A percentile compares a stretch with the other conserved stretches of the same genome.
phyloP scores from a whole-genome alignment of 2,797 vertebrate species.

The Enteromius afrohamiltoni region DNA sequence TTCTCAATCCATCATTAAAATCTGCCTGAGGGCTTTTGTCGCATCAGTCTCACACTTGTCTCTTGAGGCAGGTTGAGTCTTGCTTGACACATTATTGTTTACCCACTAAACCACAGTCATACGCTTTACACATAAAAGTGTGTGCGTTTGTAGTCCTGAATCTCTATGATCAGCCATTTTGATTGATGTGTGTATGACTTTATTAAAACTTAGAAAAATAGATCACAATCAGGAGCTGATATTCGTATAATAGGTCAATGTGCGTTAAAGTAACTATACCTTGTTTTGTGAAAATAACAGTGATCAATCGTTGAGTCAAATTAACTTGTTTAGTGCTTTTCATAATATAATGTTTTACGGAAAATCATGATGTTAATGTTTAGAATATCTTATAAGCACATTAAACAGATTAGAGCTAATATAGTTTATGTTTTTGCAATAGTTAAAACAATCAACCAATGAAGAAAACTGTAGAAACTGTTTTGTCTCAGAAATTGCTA shows the following conservation, averaged over 20 bases:
- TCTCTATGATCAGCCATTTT: constrained; percentile 8
- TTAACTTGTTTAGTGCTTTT: not conserved
- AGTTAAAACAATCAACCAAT: not conserved
- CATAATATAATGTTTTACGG: not conserved
- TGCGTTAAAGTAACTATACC: not conserved
- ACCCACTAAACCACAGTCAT: constrained; percentile 7
- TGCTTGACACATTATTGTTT: constrained; percentile 48
- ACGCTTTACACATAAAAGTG: constrained; percentile 7
- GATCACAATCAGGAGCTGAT: not conserved
- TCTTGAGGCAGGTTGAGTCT: constrained; percentile 45
- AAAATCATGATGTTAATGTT: not conserved
- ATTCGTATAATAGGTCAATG: not conserved
- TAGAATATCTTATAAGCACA: not conserved
- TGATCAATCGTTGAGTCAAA: not conserved
- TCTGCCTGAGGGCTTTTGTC: constrained; percentile 43
- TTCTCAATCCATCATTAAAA: constrained; percentile 55
- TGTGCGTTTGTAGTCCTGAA: not conserved
- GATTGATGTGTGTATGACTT: not conserved
- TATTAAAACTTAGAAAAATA: constrained; percentile 1
- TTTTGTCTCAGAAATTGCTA: not conserved
- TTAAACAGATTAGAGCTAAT: not conserved
- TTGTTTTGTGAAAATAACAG: not conserved
- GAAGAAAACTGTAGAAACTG: not conserved
- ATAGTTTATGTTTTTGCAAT: not conserved
- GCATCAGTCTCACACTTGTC: constrained; percentile 49